These are phyloP conservation scores for Holacanthus passer DNA, from an alignment of 2,113 vertebrate genomes.

Conservation along the genomic window DNA sequence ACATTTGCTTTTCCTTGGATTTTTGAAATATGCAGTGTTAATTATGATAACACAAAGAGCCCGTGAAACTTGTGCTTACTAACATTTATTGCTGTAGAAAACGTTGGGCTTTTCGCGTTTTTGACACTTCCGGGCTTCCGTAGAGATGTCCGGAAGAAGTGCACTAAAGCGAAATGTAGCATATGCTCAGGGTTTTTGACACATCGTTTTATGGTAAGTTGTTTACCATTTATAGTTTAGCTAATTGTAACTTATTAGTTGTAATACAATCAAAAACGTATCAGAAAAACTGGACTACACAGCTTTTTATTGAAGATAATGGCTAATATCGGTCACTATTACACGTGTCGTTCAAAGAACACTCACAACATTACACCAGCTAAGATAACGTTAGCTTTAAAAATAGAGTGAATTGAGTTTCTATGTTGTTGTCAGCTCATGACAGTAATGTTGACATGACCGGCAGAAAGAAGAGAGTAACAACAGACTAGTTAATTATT, in stretches of 20 bases:
- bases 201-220: conserved; percentile 42
- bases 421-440: neutral
- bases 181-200: fast-evolving
- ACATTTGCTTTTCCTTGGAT: no score
- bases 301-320: neutral
- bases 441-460: neutral
- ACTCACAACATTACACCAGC: conserved; percentile 10
- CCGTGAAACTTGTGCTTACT: neutral
- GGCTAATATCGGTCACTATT: neutral
- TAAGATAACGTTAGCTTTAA: neutral
- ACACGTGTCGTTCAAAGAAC: conserved; percentile 47
- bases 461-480: neutral
- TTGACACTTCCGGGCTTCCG: conserved; percentile 54
- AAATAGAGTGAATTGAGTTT: neutral
- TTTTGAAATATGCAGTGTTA: no score
- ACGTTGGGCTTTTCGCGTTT: fast-evolving
- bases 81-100: neutral
- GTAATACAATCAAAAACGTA: neutral
- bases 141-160: conserved; percentile 29
- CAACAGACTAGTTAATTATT: neutral
- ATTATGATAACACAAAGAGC: neutral
- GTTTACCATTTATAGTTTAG: conserved; percentile 30
- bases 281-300: neutral
- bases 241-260: neutral
- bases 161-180: fast-evolving